Conservation (phyloP, 2,113 vertebrate genomes). For the Gobiocypris rarus region DNA sequence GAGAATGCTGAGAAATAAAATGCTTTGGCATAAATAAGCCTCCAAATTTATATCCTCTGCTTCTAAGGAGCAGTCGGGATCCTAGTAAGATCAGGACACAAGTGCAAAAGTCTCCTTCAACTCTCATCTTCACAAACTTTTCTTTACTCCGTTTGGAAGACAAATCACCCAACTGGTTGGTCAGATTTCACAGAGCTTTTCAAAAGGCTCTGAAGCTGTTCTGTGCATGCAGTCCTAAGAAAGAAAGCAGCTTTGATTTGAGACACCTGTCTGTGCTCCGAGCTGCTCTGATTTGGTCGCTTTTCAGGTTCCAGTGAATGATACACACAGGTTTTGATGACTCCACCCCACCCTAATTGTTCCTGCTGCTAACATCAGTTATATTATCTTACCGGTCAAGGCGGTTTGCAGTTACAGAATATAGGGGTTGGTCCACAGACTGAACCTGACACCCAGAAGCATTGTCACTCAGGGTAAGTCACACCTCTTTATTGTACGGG, state of each 20-base stretch:
- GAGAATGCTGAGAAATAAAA: conserved; percentile 53
- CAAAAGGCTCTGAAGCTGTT: conserved; percentile 34
- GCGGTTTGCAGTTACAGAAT: conserved; percentile 33
- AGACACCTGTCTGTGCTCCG: conserved; percentile 57
- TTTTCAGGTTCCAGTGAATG: conserved; percentile 47
- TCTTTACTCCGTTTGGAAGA: conserved; percentile 35
- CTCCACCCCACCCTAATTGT: conserved; percentile 23
- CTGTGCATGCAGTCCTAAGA: neutral
- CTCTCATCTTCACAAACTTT: conserved; percentile 38
- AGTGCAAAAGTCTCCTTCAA: conserved; percentile 31
- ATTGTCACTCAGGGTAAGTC: conserved; percentile 48
- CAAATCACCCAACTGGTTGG: conserved; percentile 26
- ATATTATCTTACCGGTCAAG: conserved; percentile 46
- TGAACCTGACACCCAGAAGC: conserved; percentile 50
- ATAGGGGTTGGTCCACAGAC: conserved; percentile 24
- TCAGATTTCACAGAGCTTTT: conserved; percentile 50
- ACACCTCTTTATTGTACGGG: conserved; percentile 53
- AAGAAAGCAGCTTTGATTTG: conserved; percentile 52
- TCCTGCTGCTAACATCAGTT: conserved; percentile 42
- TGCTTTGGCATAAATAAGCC: conserved; percentile 52
- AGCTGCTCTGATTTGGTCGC: conserved; percentile 48
- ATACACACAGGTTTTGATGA: conserved; percentile 35
- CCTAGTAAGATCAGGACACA: conserved; percentile 35
- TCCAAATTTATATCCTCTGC: conserved; percentile 59
- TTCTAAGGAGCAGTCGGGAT: conserved; percentile 25